These are phyloP conservation scores for Callithrix jacchus DNA, from an alignment of 2,113 vertebrate species.

Conservation along the genomic window DNA sequence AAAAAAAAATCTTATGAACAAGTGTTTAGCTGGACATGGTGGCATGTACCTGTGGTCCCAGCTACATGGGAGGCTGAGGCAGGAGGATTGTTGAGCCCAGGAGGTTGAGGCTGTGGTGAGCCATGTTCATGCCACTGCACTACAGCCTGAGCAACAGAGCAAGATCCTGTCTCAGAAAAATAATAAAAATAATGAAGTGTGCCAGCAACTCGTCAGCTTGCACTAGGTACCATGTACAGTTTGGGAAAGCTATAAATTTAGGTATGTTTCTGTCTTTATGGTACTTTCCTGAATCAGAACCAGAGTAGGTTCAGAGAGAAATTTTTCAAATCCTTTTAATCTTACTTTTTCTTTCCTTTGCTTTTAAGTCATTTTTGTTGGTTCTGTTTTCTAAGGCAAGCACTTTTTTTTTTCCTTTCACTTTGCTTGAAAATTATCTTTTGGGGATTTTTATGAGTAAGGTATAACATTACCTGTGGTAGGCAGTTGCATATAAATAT, in stretches of 20 bases:
- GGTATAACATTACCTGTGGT: background rate
- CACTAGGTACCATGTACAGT: background rate
- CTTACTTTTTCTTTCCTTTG: background rate
- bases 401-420: background rate
- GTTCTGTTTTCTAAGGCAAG: background rate
- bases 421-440: background rate
- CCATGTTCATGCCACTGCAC: no score
- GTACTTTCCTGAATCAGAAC: background rate
- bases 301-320: no score
- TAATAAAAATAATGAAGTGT: background rate
- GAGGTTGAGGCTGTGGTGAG: no score
- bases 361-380: conserved; percentile 25
- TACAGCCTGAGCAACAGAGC: no score
- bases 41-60: no score
- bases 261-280: background rate
- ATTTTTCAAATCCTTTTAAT: background rate
- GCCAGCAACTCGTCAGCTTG: background rate
- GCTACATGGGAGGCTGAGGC: no score
- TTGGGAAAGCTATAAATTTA: background rate
- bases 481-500: background rate
- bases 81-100: no score
- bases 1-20: background rate
- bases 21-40: no score
- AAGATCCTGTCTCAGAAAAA: no score
- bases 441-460: background rate